Conservation (phyloP, 2,888 invertebrate genomes). For the Asteroscopus sphinx region DNA sequence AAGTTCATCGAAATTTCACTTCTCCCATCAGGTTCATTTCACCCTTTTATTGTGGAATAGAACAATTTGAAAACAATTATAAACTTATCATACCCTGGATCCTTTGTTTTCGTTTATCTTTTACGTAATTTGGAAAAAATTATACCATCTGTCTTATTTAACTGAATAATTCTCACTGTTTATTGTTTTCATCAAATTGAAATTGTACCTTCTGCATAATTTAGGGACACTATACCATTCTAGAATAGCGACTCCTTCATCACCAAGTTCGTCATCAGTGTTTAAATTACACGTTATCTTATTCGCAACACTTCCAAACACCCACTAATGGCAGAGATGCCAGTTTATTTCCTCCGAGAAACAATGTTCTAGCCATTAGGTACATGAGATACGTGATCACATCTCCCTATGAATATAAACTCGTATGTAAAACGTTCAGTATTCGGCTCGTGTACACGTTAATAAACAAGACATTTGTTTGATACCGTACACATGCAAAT, state of each 20-base stretch:
- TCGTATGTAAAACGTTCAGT: constrained; percentile 47
- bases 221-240: constrained; percentile 7
- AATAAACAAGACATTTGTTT: constrained; percentile 61
- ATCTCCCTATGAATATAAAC: constrained; percentile 49
- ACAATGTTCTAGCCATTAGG: constrained; percentile 42
- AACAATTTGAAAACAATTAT: no score
- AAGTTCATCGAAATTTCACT: no score
- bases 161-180: neutral
- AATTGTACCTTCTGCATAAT: constrained; percentile 7
- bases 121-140: neutral
- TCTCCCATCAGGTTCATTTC: no score
- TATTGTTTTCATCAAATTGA: constrained; percentile 12
- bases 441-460: constrained; percentile 53
- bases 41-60: no score
- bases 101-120: no score
- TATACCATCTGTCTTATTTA: neutral
- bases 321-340: constrained; percentile 37
- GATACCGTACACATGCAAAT: constrained; percentile 56
- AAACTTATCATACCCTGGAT: no score
- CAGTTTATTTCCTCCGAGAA: constrained; percentile 41
- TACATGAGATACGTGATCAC: constrained; percentile 53
- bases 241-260: constrained; percentile 19
- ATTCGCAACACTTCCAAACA: constrained; percentile 34
- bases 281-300: constrained; percentile 36
- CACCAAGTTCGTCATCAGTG: constrained; percentile 27